Percentiles rank a stretch among this genome's conserved stretches.
Evolutionary conservation across 1,140 invertebrate genomes (phyloP).

Genomic region (Watersipora subatra): DNA sequence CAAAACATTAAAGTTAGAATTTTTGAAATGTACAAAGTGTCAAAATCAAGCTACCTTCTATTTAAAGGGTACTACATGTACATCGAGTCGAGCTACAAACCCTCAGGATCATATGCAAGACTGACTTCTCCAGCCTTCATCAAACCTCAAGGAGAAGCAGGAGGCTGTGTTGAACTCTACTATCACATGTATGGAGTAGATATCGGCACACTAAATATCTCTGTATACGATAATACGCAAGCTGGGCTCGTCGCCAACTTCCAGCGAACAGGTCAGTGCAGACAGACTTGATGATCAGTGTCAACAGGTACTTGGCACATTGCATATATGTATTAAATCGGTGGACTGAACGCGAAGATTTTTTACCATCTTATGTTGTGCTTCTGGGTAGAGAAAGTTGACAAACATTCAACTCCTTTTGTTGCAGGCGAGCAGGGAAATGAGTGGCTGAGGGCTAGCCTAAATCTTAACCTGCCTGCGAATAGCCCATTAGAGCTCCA

Average conservation of each 20-base stretch:
- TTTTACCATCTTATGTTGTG: too few relatives aligned
- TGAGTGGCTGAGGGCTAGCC: not conserved
- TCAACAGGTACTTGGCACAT: too few relatives aligned
- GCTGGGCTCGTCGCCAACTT: not conserved
- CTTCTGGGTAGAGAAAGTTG: too few relatives aligned
- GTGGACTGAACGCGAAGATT: too few relatives aligned
- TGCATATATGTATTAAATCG: too few relatives aligned
- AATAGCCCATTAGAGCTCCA: too few relatives aligned
- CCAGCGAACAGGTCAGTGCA: not conserved
- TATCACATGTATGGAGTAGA: conserved; percentile 55
- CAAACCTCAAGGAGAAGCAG: not conserved
- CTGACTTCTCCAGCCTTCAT: not conserved
- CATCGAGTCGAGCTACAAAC: not conserved
- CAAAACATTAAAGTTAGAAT: too few relatives aligned
- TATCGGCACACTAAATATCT: conserved; percentile 13
- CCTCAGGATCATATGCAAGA: not conserved
- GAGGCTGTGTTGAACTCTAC: conserved; percentile 45
- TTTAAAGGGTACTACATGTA: conserved; percentile 7
- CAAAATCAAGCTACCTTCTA: too few relatives aligned
- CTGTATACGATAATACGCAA: not conserved
- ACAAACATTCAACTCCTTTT: too few relatives aligned
- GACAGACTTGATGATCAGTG: too few relatives aligned
- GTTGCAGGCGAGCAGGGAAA: not conserved
- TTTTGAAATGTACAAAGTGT: too few relatives aligned
- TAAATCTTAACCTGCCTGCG: not conserved